Evolutionary conservation across 2,888 invertebrate genomes (phyloP), one percentile per base, ranked within the genome.

Genomic region (Sphinx pinastri): DNA sequence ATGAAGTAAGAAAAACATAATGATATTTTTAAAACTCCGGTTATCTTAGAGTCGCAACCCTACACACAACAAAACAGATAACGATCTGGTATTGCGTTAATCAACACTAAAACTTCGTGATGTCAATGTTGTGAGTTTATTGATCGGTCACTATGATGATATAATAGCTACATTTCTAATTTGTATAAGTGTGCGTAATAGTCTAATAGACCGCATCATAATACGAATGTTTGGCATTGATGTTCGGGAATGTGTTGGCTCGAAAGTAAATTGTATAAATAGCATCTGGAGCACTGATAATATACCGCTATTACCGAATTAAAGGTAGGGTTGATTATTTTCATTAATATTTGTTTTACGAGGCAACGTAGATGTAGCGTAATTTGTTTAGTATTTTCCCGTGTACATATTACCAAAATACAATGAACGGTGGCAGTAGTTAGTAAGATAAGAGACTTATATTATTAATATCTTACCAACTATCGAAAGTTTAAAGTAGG

Each of bases 21-120:
- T 2, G 2, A 25, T 25, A 25, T 25, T 25, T 25, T 25, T 2
- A 25, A 25, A 25, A 25, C 2, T 25, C 25, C 25, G 25, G 25
- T 25, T n/a, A n/a, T n/a, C n/a, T n/a, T 25, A 25, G 25, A 25
- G 2, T 25, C 25, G 25, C 47, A 63, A 16, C 63, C 63, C 63
- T 63, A 49, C 19, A 47, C 3, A 11, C 19, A n/a, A n/a, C 63
- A 63, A 19, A 49, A 63, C 16, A 47, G 63, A 63, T 63, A 78
- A 78, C 76, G 59, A 78, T 63, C 47, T 49, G 45, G 7, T 16
- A 45, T 60, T n/a, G 47, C 16, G 47, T 47, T 63, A 63, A 47
- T 63, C 47, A 47, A 19, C 63, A 63, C 63, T 49, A 47, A 63
- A 60, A 63, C 47, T 63, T 16, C 11, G 68, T 58, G 57, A 68